Evolutionary conservation across 1,140 invertebrate genomes (phyloP).

Genomic region (Oryzaephilus surinamensis): DNA sequence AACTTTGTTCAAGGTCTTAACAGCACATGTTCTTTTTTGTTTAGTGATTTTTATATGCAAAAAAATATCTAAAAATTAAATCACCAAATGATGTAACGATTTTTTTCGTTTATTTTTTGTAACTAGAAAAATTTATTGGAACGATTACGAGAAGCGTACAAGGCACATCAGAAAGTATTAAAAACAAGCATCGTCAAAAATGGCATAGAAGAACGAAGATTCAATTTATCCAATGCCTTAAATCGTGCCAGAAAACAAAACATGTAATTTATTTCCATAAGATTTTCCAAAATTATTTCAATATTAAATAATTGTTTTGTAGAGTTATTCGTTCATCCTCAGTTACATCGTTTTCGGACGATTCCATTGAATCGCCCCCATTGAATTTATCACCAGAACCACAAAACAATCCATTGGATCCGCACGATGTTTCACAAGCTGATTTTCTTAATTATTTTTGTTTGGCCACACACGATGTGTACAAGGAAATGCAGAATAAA

Average conservation of each 20-base stretch:
- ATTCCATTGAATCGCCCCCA: constrained; percentile 21
- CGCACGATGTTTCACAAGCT: constrained; percentile 26
- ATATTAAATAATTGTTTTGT: not conserved
- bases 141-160: constrained; percentile 28
- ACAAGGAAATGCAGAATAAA: constrained; percentile 40
- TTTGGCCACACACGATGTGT: constrained; percentile 37
- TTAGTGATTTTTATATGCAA: not conserved
- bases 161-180: constrained; percentile 21
- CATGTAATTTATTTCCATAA: constrained; percentile 25
- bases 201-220: constrained; percentile 27
- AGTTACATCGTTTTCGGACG: constrained; percentile 24
- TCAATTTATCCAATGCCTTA: constrained; percentile 26
- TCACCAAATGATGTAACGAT: not conserved
- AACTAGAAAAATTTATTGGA: constrained; percentile 30
- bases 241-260: constrained; percentile 32
- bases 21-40: not conserved
- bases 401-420: constrained; percentile 20
- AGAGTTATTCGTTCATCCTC: constrained; percentile 11
- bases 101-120: constrained; percentile 8
- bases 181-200: constrained; percentile 25
- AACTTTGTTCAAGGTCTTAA: not conserved
- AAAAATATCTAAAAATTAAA: not conserved
- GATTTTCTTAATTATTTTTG: constrained; percentile 37
- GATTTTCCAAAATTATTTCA: not conserved
- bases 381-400: constrained; percentile 21